Percentiles rank a stretch among this genome's conserved stretches.
Evolutionary conservation across 2,113 vertebrate species (phyloP).

Genomic region (Dipodomys spectabilis): DNA sequence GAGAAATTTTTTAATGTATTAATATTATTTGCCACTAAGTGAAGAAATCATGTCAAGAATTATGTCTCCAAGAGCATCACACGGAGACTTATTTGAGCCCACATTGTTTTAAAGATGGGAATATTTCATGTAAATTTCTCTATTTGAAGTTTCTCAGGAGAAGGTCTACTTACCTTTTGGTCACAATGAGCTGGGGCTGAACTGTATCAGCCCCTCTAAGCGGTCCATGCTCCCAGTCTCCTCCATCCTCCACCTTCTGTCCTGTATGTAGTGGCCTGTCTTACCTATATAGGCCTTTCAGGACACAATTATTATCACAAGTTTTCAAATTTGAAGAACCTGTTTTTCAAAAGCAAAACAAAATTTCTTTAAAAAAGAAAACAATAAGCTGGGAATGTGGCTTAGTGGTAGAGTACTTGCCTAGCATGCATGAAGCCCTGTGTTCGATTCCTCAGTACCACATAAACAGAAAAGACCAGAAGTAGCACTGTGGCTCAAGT

Average conservation of each 20-base stretch:
- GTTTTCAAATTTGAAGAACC: slow-evolving; percentile 32
- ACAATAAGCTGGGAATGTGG: too few relatives aligned
- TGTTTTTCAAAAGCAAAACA: slow-evolving; percentile 8
- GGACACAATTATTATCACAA: background rate
- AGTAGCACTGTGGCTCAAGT: too few relatives aligned
- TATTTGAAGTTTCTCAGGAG: background rate
- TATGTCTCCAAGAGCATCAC: background rate
- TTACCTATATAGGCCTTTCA: background rate
- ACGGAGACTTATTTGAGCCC: background rate
- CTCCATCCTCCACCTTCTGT: background rate
- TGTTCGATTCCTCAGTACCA: too few relatives aligned
- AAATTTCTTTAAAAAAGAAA: background rate
- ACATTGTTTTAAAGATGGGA: slow-evolving; percentile 11
- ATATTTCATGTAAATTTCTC: slow-evolving; percentile 29
- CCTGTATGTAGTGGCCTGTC: background rate
- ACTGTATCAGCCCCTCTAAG: background rate
- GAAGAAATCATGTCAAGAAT: slow-evolving; percentile 31
- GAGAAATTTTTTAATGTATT: background rate
- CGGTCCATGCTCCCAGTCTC: background rate
- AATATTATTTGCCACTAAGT: background rate
- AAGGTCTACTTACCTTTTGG: background rate
- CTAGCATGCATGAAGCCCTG: too few relatives aligned
- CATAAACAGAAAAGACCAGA: too few relatives aligned
- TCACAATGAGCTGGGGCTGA: background rate
- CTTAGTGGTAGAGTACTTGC: too few relatives aligned